Base-by-base conservation (phyloP, 2,888 invertebrate genomes). In the Prosapia bicincta region DNA sequence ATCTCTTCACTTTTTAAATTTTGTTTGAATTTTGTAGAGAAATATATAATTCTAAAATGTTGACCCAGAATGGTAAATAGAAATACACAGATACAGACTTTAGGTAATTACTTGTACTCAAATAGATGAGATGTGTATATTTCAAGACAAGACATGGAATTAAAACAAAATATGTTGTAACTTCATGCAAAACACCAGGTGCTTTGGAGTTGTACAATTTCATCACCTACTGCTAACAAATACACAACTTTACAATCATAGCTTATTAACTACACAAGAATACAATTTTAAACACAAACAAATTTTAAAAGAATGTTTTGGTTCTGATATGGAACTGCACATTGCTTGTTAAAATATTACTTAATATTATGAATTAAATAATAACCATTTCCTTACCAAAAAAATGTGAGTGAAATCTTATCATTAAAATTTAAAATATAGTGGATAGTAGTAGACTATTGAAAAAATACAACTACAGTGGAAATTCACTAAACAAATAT, bases 121-220 rank as follows among this genome's bases (percentile, higher is more conserved):
- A 54, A 9, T 54, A 54, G 20, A 38, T 20, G 54, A 54, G 54
- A 54, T 20, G 20, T 54, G 54, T 54, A 54, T 54, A 54, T 54
- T 54, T 54, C 20, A 54, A 54, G 54, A 54, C 54, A 54, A 54
- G 54, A 54, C 20, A 20, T 20, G 20, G 54, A 54, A 54, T 3
- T 20, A 54, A 38, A 54, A 54, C 54, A 54, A 54, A 54, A 54
- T 20, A 54, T n/a, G 54, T 54, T 54, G 54, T 54, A 54, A 54
- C 54, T 54, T 54, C 20, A 54, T 20, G 54, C 54, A 54, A 20
- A 54, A 74, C 69, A 69, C 54, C 74, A 74, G 66, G 38, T 24
- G 69, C 30, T 69, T 74, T 74, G 74, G 69, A 74, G 65, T 69
- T 54, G 69, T 73, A 66, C 38, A 38, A 30, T 30, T 38, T 38